These are phyloP conservation scores for Prochilodus magdalenae DNA, from an alignment of 2,113 vertebrate genomes.

Conservation along the genomic window DNA sequence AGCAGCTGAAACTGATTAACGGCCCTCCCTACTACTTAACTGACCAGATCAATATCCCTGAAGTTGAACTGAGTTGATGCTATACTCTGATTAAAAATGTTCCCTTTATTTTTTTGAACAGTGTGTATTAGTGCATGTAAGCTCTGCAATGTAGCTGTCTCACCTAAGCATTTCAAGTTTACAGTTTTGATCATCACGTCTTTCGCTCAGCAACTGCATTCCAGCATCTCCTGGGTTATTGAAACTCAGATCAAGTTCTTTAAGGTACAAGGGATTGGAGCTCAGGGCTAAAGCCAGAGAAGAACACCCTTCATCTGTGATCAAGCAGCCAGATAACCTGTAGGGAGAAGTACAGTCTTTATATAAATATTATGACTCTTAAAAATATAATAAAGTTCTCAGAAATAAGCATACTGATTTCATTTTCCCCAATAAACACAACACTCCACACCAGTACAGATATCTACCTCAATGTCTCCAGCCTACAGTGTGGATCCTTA, in stretches of 20 bases:
- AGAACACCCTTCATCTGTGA: slow-evolving; percentile 4
- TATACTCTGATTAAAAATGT: too few relatives aligned
- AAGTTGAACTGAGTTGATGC: too few relatives aligned
- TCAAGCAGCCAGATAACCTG: neutral
- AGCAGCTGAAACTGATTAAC: too few relatives aligned
- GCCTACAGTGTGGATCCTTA: neutral
- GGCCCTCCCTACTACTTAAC: too few relatives aligned
- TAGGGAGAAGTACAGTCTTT: too few relatives aligned
- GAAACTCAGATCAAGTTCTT: slow-evolving; percentile 2
- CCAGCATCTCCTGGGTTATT: neutral
- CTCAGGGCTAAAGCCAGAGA: neutral
- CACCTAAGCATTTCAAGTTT: slow-evolving; percentile 16
- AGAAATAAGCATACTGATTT: too few relatives aligned
- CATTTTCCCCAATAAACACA: too few relatives aligned
- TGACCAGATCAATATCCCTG: too few relatives aligned
- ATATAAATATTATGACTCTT: too few relatives aligned
- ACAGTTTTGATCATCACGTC: neutral
- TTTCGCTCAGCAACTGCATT: neutral
- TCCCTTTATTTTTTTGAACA: too few relatives aligned
- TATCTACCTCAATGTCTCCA: neutral
- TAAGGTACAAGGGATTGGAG: neutral
- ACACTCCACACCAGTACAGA: too few relatives aligned
- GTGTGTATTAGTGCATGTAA: too few relatives aligned
- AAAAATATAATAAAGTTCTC: neutral
- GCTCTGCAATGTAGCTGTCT: neutral